phyloP scores from a whole-genome alignment of 2,888 invertebrate genomes.

The Ecdyonurus torrentis region DNA sequence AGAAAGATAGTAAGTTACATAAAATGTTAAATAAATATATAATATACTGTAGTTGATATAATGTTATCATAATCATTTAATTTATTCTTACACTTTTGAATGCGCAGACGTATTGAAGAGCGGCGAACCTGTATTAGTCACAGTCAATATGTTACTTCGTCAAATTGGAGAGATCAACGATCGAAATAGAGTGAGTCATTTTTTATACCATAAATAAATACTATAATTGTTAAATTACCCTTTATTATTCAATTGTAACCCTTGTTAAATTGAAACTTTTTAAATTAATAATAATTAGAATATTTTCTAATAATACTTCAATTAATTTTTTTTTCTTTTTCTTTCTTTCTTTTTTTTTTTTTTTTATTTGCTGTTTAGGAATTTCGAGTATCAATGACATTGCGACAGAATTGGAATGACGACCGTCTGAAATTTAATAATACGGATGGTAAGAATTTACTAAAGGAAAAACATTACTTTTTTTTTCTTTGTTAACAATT shows the following conservation, averaged over 20 bases:
- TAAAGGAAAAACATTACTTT: too few species aligned
- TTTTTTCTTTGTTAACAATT: too few species aligned
- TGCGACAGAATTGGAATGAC: constrained; percentile 18
- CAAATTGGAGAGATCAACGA: constrained; percentile 22
- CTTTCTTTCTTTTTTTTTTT: background rate
- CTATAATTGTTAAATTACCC: too few species aligned
- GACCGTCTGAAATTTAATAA: constrained; percentile 12
- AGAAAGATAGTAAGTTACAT: background rate
- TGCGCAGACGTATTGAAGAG: background rate
- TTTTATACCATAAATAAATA: too few species aligned
- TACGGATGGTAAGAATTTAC: constrained; percentile 8
- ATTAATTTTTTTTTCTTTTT: background rate
- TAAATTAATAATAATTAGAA: too few species aligned
- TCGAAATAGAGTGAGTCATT: too few species aligned
- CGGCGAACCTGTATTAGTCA: constrained; percentile 16
- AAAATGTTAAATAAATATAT: too few species aligned
- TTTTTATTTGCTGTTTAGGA: constrained; percentile 12
- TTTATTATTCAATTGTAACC: too few species aligned
- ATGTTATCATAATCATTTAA: too few species aligned
- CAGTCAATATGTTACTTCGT: constrained; percentile 22
- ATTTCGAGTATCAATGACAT: constrained; percentile 15
- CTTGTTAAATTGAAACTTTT: too few species aligned
- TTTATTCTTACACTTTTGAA: too few species aligned
- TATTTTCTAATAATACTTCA: background rate
- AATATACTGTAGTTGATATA: too few species aligned